phyloP scores from a whole-genome alignment of 2,113 vertebrate species.

The Vidua chalybeata region DNA sequence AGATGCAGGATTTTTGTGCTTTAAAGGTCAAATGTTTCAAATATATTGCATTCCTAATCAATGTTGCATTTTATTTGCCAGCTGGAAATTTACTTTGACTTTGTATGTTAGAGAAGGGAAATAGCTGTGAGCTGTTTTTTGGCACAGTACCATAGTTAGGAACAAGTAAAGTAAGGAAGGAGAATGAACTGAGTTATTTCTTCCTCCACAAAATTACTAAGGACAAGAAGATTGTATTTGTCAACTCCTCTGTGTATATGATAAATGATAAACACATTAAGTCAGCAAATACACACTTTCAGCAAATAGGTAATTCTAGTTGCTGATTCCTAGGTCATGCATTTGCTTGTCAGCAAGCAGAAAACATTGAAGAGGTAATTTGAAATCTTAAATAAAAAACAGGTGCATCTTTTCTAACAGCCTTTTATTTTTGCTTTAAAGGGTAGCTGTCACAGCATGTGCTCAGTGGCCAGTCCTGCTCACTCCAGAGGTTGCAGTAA shows the following conservation, averaged over 20 bases:
- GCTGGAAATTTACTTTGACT: constrained; percentile 49
- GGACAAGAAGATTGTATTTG: constrained; percentile 14
- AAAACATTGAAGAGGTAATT: background rate
- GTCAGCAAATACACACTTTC: background rate
- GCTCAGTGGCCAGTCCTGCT: background rate
- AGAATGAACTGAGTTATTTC: constrained; percentile 8
- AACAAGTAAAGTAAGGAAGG: background rate
- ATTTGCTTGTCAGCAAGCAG: constrained; percentile 35
- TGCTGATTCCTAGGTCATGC: background rate
- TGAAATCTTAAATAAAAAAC: constrained; percentile 24
- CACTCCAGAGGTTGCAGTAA: background rate
- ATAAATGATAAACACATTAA: constrained; percentile 7
- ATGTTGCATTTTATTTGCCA: background rate
- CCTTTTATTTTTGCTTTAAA: background rate
- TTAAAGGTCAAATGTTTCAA: constrained; percentile 25
- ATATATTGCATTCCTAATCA: constrained; percentile 42
- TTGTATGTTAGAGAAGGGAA: background rate
- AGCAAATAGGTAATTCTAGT: background rate
- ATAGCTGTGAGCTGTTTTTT: constrained; percentile 30
- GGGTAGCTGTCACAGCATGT: background rate
- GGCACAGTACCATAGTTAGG: background rate
- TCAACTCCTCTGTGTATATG: background rate
- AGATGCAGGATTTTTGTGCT: background rate
- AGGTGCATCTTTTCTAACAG: background rate
- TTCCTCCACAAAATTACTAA: constrained; percentile 5